Base-by-base conservation (phyloP, 2,888 invertebrate genomes). In the Diloba caeruleocephala region DNA sequence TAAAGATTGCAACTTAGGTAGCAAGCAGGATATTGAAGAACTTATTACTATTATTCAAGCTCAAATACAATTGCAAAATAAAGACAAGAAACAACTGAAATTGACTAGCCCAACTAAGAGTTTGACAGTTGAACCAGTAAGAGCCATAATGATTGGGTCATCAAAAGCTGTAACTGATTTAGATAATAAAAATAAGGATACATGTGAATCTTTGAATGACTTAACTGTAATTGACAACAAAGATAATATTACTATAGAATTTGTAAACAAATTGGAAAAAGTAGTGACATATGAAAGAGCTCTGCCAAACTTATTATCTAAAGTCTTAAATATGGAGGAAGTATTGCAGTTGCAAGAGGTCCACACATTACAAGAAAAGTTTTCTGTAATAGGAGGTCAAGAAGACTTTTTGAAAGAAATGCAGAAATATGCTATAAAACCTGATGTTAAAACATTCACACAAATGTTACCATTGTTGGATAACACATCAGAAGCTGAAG, bases 1-100 rank as follows among this genome's bases (percentile, higher is more conserved):
- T 0, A 95, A 97, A 61, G 98, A 98, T 69, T 98, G 98, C 84
- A 95, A 96, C 41, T 90, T 98, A 55, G 98, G 98, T 0, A 94
- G 95, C 74, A 82, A 94, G 37, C 89, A 94, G 37, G 92, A 94
- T 26, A 94, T 95, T 65, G 86, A 94, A 71, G 92, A 95, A 52
- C 82, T 94, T n/a, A 81, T 95, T 34, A 59, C 44, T 44, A 62
- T 77, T 31, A 79, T 92, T 62, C 79, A 84, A 57, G 66, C 82
- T 23, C 78, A 89, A 57, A 69, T 74, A 55, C 82, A 84, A 26
- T 38, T 49, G 29, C 45, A 46, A 15, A 42, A 10, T 36, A 49
- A 34, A 43, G 54, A 19, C 19, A 51, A 37, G 3, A 32, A 41
- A 12, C 45, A 54, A 23, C 3, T 52, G 5, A 39, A 53, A 42